Percentiles rank a stretch among this genome's conserved stretches.
These are phyloP conservation scores for Trididemnum nubilum DNA, from an alignment of 23 tunicate genomes.

Conservation along the genomic window DNA sequence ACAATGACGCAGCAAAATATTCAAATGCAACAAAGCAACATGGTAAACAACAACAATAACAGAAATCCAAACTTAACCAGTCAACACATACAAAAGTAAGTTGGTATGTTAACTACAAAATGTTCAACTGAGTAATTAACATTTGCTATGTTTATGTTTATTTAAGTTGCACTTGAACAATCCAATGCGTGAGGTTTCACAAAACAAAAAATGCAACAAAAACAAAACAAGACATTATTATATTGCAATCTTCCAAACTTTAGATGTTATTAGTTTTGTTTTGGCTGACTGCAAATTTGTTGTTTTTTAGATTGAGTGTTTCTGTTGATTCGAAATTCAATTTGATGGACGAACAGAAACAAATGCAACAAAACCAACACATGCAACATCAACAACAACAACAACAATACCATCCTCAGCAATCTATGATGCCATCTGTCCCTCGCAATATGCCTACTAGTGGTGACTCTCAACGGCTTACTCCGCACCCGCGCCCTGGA, in stretches of 20 bases:
- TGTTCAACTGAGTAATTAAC: no score
- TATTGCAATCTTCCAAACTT: no score
- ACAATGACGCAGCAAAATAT: slow-evolving; percentile 32
- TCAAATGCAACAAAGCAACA: slow-evolving; percentile 26
- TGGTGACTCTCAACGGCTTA: not conserved
- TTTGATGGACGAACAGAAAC: slow-evolving; percentile 20
- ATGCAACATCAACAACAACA: slow-evolving; percentile 41
- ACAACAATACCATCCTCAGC: no score
- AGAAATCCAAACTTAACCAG: slow-evolving; percentile 42
- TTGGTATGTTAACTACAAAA: not conserved
- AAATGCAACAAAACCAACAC: slow-evolving; percentile 26
- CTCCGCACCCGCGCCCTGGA: slow-evolving; percentile 40
- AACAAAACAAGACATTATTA: no score
- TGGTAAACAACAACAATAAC: not conserved
- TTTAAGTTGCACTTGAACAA: no score
- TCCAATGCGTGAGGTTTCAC: no score
- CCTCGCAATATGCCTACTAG: not conserved
- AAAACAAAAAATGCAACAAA: no score
- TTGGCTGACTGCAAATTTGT: no score
- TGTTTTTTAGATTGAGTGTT: slow-evolving; percentile 51
- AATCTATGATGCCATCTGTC: not conserved
- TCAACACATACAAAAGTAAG: slow-evolving; percentile 57
- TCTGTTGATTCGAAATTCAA: slow-evolving; percentile 61
- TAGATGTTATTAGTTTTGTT: no score
- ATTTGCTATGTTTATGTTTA: no score